A percentile compares a stretch with the other conserved stretches of the same genome.
phyloP scores from a whole-genome alignment of 2,888 invertebrate species.

The Rhogogaster chlorosoma region DNA sequence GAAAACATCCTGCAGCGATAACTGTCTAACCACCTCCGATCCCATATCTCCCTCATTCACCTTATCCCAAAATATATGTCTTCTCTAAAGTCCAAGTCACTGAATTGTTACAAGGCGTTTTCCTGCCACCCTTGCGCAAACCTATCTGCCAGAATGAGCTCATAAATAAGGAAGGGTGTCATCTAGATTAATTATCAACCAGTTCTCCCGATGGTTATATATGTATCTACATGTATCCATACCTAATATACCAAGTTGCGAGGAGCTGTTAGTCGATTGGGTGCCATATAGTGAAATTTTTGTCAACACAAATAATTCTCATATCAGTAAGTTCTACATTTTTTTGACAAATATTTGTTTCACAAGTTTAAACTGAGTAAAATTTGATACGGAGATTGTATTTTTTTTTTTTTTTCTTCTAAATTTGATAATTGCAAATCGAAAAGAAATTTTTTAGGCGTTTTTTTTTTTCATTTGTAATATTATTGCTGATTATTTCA shows the following conservation, averaged over 20 bases:
- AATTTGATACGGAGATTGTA: not conserved
- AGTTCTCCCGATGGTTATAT: not conserved
- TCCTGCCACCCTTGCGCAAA: conserved; percentile 11
- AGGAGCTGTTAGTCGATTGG: not conserved
- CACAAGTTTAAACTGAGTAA: not conserved
- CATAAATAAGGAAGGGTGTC: conserved; percentile 39
- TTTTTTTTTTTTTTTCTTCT: no score
- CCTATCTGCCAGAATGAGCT: conserved; percentile 19
- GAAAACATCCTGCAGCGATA: conserved; percentile 37
- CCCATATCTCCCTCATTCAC: not conserved
- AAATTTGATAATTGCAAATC: no score
- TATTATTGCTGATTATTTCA: no score
- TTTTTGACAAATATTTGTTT: not conserved
- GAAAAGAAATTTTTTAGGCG: no score
- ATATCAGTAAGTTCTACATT: not conserved
- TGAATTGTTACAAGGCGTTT: conserved; percentile 22
- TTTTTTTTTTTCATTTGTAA: no score
- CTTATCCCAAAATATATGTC: not conserved
- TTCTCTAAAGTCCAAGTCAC: not conserved
- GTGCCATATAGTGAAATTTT: not conserved
- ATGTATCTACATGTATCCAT: not conserved
- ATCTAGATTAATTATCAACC: conserved; percentile 41
- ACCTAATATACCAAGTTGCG: not conserved
- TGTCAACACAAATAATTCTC: conserved; percentile 17
- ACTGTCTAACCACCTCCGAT: not conserved